These are phyloP conservation scores for Anoplius nigerrimus DNA, from an alignment of 2,888 invertebrate genomes.

Conservation along the genomic window DNA sequence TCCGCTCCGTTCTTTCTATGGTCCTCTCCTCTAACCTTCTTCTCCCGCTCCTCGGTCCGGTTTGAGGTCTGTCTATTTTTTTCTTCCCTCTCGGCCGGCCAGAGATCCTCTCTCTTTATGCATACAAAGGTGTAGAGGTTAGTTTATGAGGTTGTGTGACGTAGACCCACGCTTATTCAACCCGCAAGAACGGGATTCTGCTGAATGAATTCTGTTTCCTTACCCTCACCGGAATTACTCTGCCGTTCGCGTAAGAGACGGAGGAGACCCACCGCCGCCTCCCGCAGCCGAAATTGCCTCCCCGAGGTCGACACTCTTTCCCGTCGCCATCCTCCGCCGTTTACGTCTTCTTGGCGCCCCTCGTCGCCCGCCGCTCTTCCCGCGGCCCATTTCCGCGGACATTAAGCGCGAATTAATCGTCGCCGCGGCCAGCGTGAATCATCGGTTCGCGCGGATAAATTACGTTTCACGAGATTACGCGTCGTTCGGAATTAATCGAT, in stretches of 20 bases:
- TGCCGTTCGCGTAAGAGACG: background rate
- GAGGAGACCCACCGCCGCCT: background rate
- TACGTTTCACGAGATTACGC: no score
- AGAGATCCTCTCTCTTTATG: constrained; percentile 33
- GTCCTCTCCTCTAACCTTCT: constrained; percentile 36
- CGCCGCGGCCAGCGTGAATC: no score
- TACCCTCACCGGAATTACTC: constrained; percentile 6
- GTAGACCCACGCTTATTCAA: constrained; percentile 40
- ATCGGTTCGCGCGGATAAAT: no score
- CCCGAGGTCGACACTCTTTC: background rate
- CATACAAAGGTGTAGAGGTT: constrained; percentile 52
- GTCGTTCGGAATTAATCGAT: no score
- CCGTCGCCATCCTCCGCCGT: background rate
- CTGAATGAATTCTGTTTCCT: constrained; percentile 41
- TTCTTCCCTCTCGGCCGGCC: constrained; percentile 36
- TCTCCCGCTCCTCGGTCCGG: constrained; percentile 47
- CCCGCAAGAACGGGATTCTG: constrained; percentile 39
- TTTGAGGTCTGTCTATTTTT: constrained; percentile 49
- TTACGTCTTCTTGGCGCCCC: no score
- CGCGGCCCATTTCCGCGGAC: background rate
- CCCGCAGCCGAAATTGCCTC: no score
- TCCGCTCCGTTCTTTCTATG: constrained; percentile 6
- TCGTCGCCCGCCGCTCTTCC: no score
- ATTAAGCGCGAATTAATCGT: no score
- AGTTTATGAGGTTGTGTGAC: constrained; percentile 47